Evolutionary conservation across 1,140 invertebrate species (phyloP), one percentile per base, ranked within the genome.

Genomic region (Drosophila albomicans): DNA sequence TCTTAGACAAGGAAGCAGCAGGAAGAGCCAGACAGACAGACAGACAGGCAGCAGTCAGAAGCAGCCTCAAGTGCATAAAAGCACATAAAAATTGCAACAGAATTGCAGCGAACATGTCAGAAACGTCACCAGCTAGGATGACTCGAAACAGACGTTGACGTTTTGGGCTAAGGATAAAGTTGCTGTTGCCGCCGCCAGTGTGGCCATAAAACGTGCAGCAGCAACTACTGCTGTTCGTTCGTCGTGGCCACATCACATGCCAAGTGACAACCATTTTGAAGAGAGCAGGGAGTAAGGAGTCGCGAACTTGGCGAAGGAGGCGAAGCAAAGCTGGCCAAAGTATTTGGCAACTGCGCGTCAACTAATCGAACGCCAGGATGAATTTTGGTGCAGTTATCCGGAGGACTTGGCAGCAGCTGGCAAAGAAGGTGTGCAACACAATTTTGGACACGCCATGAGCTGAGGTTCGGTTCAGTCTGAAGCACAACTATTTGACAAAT

Each of bases 351-450:
- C 38, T 28, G 73, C 54, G 71, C 75, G 67, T 76, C 68, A 82
- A 88, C 81, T 88, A 89, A 89, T 88, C 85, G 85, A 88, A 87
- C 82, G 66, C 46, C 78, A 81, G 78, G 52, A 63, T 54, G 65
- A 69, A 78, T 73, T 78, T 69, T 63, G 63, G 41, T 59, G 48
- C 38, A 67, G 25, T 41, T 66, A 25, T 46, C 59, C 59, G 30
- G 30, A 25, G 30, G 6, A 54, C 6, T 54, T 51, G 58, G 28
- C 41, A 63, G 13, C 8, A 59, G 11, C 10, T 48, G 56, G 35
- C 32, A 2, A 65, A 65, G 54, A 66, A 75, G 78, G 74, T 74
- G 71, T 71, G 38, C 43, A 46, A 41, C 49, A 41, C 49, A 13
- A 35, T 67, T 56, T 49, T 45, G 49, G 43, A 61, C 41, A 10